A percentile compares a stretch with the other conserved stretches of the same genome.
These are phyloP conservation scores for Nothobranchius kuhntae DNA, from an alignment of 2,113 vertebrate genomes.

Conservation along the genomic window DNA sequence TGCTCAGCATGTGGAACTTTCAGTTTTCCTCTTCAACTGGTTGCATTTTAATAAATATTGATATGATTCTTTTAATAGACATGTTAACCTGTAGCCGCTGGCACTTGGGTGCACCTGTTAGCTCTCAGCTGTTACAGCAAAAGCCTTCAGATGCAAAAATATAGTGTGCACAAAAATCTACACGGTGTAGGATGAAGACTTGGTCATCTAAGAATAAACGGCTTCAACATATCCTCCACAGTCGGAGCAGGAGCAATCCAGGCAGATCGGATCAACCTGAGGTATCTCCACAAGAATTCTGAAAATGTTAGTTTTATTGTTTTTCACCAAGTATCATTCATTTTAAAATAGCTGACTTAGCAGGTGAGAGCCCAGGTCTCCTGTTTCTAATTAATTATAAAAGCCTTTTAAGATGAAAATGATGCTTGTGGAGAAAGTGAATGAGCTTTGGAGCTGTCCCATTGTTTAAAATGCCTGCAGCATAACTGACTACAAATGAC, in stretches of 20 bases:
- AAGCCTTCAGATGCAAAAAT: not conserved
- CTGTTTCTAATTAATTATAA: not conserved
- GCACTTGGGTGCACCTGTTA: slow-evolving; percentile 5
- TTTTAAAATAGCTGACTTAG: not conserved
- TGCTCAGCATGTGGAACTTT: not conserved
- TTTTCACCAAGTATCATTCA: not conserved
- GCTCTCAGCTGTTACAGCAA: not conserved
- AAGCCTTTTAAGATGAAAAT: not conserved
- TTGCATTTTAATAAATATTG: slow-evolving; percentile 14
- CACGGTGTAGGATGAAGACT: not conserved
- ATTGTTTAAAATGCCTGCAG: not conserved
- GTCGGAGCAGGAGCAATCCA: not conserved
- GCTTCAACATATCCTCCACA: too few relatives aligned
- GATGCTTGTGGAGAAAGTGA: not conserved
- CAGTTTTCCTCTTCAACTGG: slow-evolving; percentile 8
- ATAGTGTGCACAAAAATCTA: not conserved
- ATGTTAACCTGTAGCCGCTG: not conserved
- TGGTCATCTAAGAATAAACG: not conserved
- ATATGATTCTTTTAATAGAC: slow-evolving; percentile 3
- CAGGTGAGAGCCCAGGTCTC: not conserved
- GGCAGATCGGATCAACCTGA: not conserved
- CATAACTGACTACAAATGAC: slow-evolving; percentile 8
- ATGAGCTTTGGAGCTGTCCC: not conserved
- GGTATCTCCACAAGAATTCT: too few relatives aligned
- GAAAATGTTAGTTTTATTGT: too few relatives aligned